phyloP scores from a whole-genome alignment of 1,140 invertebrate species.

The Anadara kagoshimensis region DNA sequence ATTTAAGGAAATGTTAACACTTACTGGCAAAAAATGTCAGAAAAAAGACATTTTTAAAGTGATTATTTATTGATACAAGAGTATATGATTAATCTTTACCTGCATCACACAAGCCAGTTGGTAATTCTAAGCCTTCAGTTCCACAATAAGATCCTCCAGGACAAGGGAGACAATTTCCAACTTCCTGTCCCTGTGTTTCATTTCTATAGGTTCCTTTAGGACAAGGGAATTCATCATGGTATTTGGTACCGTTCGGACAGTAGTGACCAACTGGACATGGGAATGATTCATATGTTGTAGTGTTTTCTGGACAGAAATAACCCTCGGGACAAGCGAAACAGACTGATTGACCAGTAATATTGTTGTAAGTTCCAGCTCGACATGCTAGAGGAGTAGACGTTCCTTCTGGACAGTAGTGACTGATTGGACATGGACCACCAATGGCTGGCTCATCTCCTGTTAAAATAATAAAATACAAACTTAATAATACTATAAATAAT shows the following conservation, averaged over 20 bases:
- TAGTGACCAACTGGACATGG: slow-evolving; percentile 67
- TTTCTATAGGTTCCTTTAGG: slow-evolving; percentile 64
- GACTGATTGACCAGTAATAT: slow-evolving; percentile 58
- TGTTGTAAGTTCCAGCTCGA: slow-evolving; percentile 67
- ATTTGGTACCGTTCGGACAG: slow-evolving; percentile 63
- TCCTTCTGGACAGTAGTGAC: slow-evolving; percentile 67
- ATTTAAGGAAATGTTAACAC: background rate
- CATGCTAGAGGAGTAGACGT: slow-evolving; percentile 65
- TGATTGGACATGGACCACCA: slow-evolving; percentile 67
- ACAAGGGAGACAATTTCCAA: slow-evolving; percentile 63
- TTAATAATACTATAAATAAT: too few species aligned
- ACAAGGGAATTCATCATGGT: slow-evolving; percentile 60
- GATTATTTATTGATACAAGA: background rate
- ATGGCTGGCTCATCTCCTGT: slow-evolving; percentile 56
- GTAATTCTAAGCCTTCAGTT: slow-evolving; percentile 49
- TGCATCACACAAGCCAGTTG: slow-evolving; percentile 61
- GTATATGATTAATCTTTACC: slow-evolving; percentile 39
- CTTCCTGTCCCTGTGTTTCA: slow-evolving; percentile 44
- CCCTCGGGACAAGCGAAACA: slow-evolving; percentile 63
- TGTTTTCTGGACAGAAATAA: slow-evolving; percentile 69
- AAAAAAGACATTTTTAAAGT: background rate
- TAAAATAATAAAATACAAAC: slow-evolving; percentile 9
- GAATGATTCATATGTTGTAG: slow-evolving; percentile 59
- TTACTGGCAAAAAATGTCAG: background rate
- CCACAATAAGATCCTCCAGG: slow-evolving; percentile 65